These are phyloP conservation scores for Theropithecus gelada DNA, from an alignment of 2,113 vertebrate species.

Conservation along the genomic window DNA sequence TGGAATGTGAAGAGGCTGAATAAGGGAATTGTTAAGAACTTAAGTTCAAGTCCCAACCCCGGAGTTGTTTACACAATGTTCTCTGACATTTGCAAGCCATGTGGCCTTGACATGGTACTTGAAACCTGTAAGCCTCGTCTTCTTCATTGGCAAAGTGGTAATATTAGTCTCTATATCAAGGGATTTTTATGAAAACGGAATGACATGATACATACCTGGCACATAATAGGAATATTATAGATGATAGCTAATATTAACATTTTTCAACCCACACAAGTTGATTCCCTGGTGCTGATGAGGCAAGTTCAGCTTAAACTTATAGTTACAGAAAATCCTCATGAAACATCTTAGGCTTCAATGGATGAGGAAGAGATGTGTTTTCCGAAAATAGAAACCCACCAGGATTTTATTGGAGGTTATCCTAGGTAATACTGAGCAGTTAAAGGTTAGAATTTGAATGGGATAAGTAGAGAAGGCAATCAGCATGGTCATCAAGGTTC, in stretches of 20 bases:
- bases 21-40: neutral
- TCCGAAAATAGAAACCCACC: neutral
- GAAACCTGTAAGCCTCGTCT: neutral
- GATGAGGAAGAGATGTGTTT: neutral
- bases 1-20: neutral
- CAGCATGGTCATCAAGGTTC: neutral
- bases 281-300: constrained; percentile 2
- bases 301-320: neutral
- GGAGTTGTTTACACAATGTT: neutral
- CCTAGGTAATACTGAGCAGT: neutral
- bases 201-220: neutral
- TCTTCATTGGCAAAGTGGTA: neutral
- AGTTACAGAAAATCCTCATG: neutral
- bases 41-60: neutral
- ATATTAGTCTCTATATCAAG: neutral
- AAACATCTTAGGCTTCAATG: neutral
- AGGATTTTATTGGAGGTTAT: neutral
- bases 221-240: neutral
- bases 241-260: neutral
- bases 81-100: neutral
- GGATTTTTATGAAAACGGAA: constrained; percentile 13
- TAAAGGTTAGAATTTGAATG: neutral
- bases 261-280: constrained; percentile 8
- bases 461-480: neutral
- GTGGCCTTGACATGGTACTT: neutral